Base-by-base conservation (phyloP, 2,888 invertebrate species). In the Tachina lurida region DNA sequence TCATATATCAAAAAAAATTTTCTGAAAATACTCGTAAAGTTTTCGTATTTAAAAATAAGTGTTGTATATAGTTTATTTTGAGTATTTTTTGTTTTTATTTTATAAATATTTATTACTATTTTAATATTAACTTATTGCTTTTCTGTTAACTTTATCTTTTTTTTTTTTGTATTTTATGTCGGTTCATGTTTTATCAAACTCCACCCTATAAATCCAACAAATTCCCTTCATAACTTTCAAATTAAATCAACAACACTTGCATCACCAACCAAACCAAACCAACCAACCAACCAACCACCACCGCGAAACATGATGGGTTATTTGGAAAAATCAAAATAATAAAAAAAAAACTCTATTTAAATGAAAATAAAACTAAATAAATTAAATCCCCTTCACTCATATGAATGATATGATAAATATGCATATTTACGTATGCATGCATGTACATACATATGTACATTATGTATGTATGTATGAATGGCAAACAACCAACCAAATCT, bases 281-380 rank as follows among this genome's bases (percentile, higher is more conserved):
- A 62, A 76, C 45, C 76, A 78, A 70, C 70, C 47, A 70, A 76
- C 45, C 76, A 78, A 70, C 70, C 47, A 70, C 71, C 76, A 86
- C 68, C 82, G 87, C 82, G 87, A 71, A 71, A 76, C 45, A 31
- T 86, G 83, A 86, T 79, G 86, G 81, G 76, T 80, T 80, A 76
- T 62, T 65, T 79, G 85, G 85, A 71, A 31, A 31, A 31, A 73
- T 62, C 67, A 39, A 80, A 71, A 49, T 43, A 47, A 52, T 54
- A 86, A 62, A 63, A 86, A 62, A 63, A 83, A 84, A 68, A n/a
- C 15, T 67, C 39, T 76, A 45, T 75, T 31, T 58, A 78, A 62
- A 74, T 62, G 39, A 84, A 62, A 68, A 62, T 45, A 74, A 45
- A 67, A 87, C 13, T 41, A 80, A 84, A 83, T 22, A 47, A 76